Evolutionary conservation across 37 sponge, comb jelly and placozoan genomes (phyloP).

Genomic region (Cliona cf. orientalis): DNA sequence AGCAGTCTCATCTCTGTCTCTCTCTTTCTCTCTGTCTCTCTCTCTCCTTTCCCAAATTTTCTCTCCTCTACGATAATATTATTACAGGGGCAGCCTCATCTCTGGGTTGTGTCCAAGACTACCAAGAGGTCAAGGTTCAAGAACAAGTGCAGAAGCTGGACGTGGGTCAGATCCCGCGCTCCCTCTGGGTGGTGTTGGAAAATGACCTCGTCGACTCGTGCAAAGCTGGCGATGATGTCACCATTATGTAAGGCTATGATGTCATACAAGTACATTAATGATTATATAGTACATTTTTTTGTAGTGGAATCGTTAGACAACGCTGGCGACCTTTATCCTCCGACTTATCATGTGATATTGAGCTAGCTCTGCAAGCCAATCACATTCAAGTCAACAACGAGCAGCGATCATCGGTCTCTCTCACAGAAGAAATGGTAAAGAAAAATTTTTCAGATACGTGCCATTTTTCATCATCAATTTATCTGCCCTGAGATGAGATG

Average conservation of each 20-base stretch:
- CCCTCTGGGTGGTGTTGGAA: slow-evolving; percentile 91
- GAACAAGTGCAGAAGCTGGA: slow-evolving; percentile 89
- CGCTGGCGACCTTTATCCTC: slow-evolving; percentile 63
- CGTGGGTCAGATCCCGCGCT: slow-evolving; percentile 79
- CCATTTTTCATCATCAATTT: not conserved
- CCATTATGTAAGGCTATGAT: slow-evolving; percentile 37
- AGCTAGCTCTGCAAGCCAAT: slow-evolving; percentile 76
- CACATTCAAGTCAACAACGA: slow-evolving; percentile 79
- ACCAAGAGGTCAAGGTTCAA: slow-evolving; percentile 92
- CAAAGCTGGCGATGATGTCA: slow-evolving; percentile 98
- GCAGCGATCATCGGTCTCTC: slow-evolving; percentile 37
- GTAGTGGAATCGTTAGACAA: slow-evolving; percentile 59
- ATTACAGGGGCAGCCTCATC: not conserved
- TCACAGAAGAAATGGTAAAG: slow-evolving; percentile 73
- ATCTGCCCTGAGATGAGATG: not conserved
- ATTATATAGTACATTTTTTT: not conserved
- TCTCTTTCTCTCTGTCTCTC: not conserved
- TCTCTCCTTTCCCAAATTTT: not conserved
- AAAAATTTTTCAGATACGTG: not conserved
- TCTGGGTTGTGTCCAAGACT: slow-evolving; percentile 43
- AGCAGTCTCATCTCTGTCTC: not conserved
- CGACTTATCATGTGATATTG: slow-evolving; percentile 66
- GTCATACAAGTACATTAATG: not conserved
- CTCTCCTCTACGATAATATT: not conserved
- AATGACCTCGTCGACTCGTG: slow-evolving; percentile 96